Evolutionary conservation across 2,113 vertebrate genomes (phyloP).

Genomic region (Hemiscyllium ocellatum): DNA sequence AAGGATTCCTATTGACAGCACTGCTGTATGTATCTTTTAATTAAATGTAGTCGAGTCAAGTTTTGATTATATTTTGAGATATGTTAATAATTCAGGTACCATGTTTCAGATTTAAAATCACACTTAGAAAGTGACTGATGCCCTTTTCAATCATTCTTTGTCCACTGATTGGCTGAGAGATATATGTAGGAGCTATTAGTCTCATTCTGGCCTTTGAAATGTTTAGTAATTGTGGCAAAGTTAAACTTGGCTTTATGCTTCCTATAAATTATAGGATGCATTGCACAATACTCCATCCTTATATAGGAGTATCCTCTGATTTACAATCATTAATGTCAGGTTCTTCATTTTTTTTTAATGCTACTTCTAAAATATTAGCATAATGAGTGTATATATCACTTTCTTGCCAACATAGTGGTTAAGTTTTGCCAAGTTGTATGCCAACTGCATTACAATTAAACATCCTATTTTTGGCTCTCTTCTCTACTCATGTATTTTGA

Average conservation of each 20-base stretch:
- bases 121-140: no score
- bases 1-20: background rate
- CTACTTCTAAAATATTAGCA: background rate
- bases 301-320: background rate
- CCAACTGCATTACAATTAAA: background rate
- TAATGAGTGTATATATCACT: background rate
- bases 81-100: background rate
- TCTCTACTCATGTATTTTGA: background rate
- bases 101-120: background rate
- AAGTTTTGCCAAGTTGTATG: background rate
- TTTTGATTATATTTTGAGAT: background rate
- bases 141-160: no score
- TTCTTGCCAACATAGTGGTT: background rate
- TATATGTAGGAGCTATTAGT: background rate
- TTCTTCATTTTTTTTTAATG: background rate
- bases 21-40: background rate
- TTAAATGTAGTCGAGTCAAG: background rate
- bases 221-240: background rate
- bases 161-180: background rate
- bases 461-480: background rate
- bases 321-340: background rate
- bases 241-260: background rate
- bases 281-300: background rate
- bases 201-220: background rate
- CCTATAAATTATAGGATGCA: background rate